Percentiles rank a stretch among this genome's conserved stretches.
These are phyloP conservation scores for Colistium nudipinnis DNA, from an alignment of 2,113 vertebrate species.

Conservation along the genomic window DNA sequence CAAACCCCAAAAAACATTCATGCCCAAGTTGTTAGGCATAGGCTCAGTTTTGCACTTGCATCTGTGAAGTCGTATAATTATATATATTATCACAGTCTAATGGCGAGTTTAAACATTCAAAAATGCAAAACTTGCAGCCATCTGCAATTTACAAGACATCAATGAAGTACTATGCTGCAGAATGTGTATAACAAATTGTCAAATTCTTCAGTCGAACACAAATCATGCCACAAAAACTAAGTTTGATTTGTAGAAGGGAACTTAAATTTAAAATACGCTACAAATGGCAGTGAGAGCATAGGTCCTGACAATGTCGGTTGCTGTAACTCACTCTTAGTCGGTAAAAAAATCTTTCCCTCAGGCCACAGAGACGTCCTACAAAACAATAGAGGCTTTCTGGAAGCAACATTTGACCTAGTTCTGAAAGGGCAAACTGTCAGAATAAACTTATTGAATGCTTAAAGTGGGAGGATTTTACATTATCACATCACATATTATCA, in stretches of 20 bases:
- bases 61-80: too few relatives aligned
- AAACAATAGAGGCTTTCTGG: conserved; percentile 40
- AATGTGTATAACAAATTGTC: neutral
- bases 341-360: conserved; percentile 23
- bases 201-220: neutral
- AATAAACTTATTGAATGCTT: conserved; percentile 9
- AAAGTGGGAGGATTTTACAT: conserved; percentile 7
- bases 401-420: conserved; percentile 55
- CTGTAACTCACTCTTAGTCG: conserved; percentile 27
- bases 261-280: neutral
- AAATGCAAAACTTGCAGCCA: neutral
- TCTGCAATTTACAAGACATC: conserved; percentile 9
- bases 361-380: conserved; percentile 20
- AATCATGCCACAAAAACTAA: neutral
- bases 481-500: neutral
- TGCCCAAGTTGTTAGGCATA: too few relatives aligned
- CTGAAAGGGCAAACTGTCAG: conserved; percentile 39
- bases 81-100: too few relatives aligned
- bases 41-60: too few relatives aligned
- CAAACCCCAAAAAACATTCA: too few relatives aligned
- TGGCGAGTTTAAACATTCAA: too few relatives aligned
- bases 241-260: neutral
- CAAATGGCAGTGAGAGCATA: conserved; percentile 28
- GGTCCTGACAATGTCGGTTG: conserved; percentile 12
- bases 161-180: neutral